These are phyloP conservation scores for Pseudoatta argentina DNA, from an alignment of 1,140 invertebrate genomes.

Conservation along the genomic window DNA sequence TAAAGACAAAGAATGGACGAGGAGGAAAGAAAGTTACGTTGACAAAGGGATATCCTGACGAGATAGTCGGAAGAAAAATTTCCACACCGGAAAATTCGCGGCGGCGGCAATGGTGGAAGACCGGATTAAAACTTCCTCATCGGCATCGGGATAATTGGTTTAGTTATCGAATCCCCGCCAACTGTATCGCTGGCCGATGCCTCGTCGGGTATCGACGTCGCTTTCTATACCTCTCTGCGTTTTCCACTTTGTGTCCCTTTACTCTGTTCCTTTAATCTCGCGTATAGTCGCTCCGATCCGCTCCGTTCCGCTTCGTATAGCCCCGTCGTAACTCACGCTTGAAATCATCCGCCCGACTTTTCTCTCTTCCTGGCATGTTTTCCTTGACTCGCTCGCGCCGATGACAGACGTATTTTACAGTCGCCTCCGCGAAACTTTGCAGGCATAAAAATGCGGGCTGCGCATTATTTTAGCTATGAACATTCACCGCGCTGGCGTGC, in stretches of 20 bases:
- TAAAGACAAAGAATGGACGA: slow-evolving; percentile 5
- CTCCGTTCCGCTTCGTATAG: neutral
- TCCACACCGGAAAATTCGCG: slow-evolving; percentile 50
- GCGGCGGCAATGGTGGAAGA: slow-evolving; percentile 43
- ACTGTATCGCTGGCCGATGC: too few species aligned
- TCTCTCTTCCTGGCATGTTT: neutral
- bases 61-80: slow-evolving; percentile 72
- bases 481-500: neutral
- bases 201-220: slow-evolving; percentile 67
- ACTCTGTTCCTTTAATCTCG: slow-evolving; percentile 45
- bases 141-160: slow-evolving; percentile 80
- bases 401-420: slow-evolving; percentile 33
- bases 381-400: neutral
- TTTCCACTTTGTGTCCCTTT: slow-evolving; percentile 71
- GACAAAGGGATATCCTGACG: slow-evolving; percentile 34
- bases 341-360: slow-evolving; percentile 40
- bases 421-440: neutral
- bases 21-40: slow-evolving; percentile 19
- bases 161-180: slow-evolving; percentile 79
- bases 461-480: neutral
- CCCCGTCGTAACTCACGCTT: slow-evolving; percentile 36
- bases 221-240: slow-evolving; percentile 61
- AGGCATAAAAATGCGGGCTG: slow-evolving; percentile 5
- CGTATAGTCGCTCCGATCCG: slow-evolving; percentile 9
- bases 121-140: slow-evolving; percentile 82